phyloP scores from a whole-genome alignment of 2,888 invertebrate species.

The Baronia brevicornis region DNA sequence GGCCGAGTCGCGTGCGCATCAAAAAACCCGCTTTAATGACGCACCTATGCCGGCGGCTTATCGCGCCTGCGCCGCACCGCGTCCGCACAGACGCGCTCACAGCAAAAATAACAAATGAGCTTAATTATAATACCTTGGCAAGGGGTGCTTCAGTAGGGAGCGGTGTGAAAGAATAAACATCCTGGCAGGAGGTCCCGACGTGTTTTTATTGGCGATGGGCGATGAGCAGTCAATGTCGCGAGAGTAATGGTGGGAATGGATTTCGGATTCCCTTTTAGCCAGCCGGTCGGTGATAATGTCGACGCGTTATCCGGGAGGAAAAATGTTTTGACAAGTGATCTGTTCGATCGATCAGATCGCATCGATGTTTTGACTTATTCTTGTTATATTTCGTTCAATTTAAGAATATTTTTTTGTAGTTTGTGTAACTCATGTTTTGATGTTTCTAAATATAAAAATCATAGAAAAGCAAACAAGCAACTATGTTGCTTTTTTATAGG shows the following conservation, averaged over 20 bases:
- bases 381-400: too few species aligned
- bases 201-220: conserved; percentile 59
- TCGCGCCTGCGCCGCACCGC: conserved; percentile 62
- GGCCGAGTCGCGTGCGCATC: conserved; percentile 68
- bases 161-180: conserved; percentile 57
- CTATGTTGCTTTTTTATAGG: too few species aligned
- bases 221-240: conserved; percentile 63
- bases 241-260: conserved; percentile 53
- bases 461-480: too few species aligned
- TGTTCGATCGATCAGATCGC: not conserved
- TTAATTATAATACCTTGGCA: conserved; percentile 68
- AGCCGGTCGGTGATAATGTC: conserved; percentile 35
- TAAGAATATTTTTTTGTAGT: too few species aligned
- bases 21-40: conserved; percentile 61
- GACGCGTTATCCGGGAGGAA: conserved; percentile 35
- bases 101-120: conserved; percentile 62
- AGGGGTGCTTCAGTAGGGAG: conserved; percentile 36
- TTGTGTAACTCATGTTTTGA: too few species aligned
- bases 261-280: conserved; percentile 28
- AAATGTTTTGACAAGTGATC: conserved; percentile 27
- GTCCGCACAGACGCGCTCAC: conserved; percentile 25
- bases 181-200: conserved; percentile 57
- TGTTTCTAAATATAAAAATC: too few species aligned
- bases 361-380: conserved; percentile 2
- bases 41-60: conserved; percentile 68